phyloP scores from a whole-genome alignment of 1,140 invertebrate species.

The Rhopalosiphum maidis region DNA sequence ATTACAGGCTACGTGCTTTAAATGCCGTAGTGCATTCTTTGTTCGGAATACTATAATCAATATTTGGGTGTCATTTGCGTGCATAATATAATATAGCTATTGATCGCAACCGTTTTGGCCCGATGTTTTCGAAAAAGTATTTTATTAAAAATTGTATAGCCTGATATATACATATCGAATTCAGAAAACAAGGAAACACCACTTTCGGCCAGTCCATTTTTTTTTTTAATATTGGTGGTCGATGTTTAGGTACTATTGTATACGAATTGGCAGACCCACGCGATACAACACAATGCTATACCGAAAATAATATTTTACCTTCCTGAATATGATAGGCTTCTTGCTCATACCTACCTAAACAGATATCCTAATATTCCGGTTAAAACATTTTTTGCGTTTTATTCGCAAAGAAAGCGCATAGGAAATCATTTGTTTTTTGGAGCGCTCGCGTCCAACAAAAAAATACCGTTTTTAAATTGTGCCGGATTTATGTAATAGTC shows the following conservation, averaged over 20 bases:
- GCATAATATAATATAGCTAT: not conserved
- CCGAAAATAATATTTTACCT: not conserved
- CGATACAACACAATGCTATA: too few species aligned
- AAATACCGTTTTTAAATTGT: not conserved
- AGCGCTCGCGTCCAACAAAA: not conserved
- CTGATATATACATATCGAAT: not conserved
- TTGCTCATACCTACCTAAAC: not conserved
- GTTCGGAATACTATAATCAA: not conserved
- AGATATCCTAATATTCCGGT: not conserved
- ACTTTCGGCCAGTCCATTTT: not conserved
- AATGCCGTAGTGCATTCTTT: not conserved
- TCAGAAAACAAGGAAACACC: not conserved
- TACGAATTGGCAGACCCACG: not conserved
- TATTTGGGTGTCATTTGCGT: not conserved
- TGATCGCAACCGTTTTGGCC: not conserved
- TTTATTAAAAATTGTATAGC: not conserved
- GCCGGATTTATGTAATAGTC: not conserved
- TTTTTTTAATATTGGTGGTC: not conserved
- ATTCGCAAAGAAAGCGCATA: not conserved
- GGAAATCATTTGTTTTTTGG: not conserved
- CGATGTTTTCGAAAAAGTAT: not conserved
- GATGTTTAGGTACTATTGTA: not conserved
- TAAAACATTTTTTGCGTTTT: not conserved
- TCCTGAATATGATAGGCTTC: not conserved
- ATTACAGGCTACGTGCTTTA: not conserved